Conservation (phyloP, 2,113 vertebrate genomes). For the Cyanoramphus novaezelandiae region DNA sequence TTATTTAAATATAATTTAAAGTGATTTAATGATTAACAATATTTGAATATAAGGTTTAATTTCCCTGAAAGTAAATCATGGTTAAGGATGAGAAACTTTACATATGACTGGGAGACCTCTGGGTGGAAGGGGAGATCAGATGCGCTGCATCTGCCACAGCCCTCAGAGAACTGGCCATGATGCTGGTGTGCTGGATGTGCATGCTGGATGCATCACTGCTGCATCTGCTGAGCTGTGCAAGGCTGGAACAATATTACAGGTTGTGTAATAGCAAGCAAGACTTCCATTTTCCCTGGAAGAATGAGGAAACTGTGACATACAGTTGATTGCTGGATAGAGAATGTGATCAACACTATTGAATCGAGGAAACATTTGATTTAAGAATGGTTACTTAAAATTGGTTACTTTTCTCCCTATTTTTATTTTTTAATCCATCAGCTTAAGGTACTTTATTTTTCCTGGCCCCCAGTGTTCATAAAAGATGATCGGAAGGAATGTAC, state of each 20-base stretch:
- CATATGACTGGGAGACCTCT: not conserved
- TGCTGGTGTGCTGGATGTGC: not conserved
- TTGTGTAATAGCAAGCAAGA: not conserved
- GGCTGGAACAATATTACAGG: not conserved
- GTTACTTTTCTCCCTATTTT: not conserved
- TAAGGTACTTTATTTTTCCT: not conserved
- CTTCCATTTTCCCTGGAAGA: not conserved
- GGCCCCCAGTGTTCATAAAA: not conserved
- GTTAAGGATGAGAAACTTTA: not conserved
- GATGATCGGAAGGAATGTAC: not conserved
- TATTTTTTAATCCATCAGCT: not conserved
- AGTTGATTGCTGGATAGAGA: not conserved
- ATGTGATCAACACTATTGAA: not conserved
- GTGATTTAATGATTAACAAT: slow-evolving; percentile 35
- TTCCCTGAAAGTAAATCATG: slow-evolving; percentile 26
- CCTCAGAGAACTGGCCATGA: not conserved
- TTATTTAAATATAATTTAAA: slow-evolving; percentile 37
- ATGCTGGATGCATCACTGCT: not conserved
- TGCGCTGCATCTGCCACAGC: not conserved
- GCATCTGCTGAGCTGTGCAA: not conserved
- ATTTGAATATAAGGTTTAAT: slow-evolving; percentile 32
- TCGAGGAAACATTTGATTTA: not conserved
- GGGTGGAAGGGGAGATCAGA: not conserved
- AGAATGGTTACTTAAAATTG: not conserved
- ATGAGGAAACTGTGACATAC: not conserved